Evolutionary conservation across 2,888 invertebrate genomes (phyloP), one percentile per base, ranked within the genome.

Genomic region (Stenoptilia bipunctidactyla): DNA sequence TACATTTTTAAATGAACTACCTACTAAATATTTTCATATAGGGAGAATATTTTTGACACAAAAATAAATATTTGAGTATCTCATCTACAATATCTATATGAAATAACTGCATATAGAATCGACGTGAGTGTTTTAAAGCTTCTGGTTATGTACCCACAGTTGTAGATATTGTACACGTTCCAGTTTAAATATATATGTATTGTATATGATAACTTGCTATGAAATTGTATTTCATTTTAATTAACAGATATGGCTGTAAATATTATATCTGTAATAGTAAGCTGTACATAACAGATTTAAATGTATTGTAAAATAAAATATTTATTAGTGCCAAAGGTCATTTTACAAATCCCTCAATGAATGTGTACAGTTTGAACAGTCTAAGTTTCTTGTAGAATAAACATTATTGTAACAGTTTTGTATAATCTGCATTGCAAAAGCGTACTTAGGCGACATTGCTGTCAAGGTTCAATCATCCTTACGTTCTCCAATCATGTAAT

Each of bases 301-400:
- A 67, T 67, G 67, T 72, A 70, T 66, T 75, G 69, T 79, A 75
- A 69, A 54, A 64, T 56, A 63, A 67, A 63, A 69, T 73, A 71
- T 71, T 66, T 72, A 75, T 76, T 83, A 80, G 82, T 83, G 82
- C 82, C 82, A 83, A 83, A 73, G 74, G 77, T 13, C 74, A 72
- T 73, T 67, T 64, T 66, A 69, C 68, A 66, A 59, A 64, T 58
- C 56, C 59, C 61, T 66, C 56, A 53, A 64, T 45, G 61, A 58
- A 53, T 53, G 59, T 57, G 53, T 66, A 60, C 30, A 20, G 20
- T 20, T 20, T 8, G 20, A 20, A 5, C 20, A 20, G 20, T 20
- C 20, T 20, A 8, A 20, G 20, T 20, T 20, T 20, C 20, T 20
- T 8, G 9, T 12, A 36, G 2, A 15, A 15, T 36, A 15, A 20